Conservation (phyloP, 1,140 invertebrate genomes). For the Tribolium castaneum region DNA sequence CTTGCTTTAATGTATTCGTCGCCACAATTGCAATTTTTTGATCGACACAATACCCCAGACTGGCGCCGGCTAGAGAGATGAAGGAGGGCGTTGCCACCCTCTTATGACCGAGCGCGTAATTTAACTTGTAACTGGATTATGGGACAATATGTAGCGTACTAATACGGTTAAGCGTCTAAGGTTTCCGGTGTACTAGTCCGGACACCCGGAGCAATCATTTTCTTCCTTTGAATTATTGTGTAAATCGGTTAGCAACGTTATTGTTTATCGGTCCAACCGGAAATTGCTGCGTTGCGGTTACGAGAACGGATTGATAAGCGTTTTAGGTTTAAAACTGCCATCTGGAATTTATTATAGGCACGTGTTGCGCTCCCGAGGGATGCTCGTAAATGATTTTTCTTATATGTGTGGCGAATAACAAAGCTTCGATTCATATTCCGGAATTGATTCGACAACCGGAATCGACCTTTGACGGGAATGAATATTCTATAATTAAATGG, state of each 20-base stretch:
- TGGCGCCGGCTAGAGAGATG: background rate
- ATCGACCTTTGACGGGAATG: conserved; percentile 34
- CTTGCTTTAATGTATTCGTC: conserved; percentile 32
- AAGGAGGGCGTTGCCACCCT: background rate
- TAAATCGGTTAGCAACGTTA: background rate
- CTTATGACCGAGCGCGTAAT: conserved; percentile 29
- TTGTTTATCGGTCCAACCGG: conserved; percentile 3
- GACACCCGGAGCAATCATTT: background rate
- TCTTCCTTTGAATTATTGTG: background rate
- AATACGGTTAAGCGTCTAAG: background rate
- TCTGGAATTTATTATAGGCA: conserved; percentile 8
- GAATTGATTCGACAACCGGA: conserved; percentile 12
- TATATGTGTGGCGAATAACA: background rate
- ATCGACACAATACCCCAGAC: conserved; percentile 29
- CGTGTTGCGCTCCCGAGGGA: conserved; percentile 7
- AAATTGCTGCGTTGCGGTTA: conserved; percentile 6
- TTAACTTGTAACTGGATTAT: conserved; percentile 31
- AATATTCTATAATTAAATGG: conserved; percentile 39
- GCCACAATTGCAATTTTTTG: conserved; percentile 35
- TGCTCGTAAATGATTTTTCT: conserved; percentile 15
- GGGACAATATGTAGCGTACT: conserved; percentile 10
- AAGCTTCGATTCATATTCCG: background rate
- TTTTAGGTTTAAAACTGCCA: conserved; percentile 1
- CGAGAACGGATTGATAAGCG: background rate
- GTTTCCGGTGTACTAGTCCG: background rate